Conservation (phyloP, 2,888 invertebrate genomes). For the Fragum whitleyi region DNA sequence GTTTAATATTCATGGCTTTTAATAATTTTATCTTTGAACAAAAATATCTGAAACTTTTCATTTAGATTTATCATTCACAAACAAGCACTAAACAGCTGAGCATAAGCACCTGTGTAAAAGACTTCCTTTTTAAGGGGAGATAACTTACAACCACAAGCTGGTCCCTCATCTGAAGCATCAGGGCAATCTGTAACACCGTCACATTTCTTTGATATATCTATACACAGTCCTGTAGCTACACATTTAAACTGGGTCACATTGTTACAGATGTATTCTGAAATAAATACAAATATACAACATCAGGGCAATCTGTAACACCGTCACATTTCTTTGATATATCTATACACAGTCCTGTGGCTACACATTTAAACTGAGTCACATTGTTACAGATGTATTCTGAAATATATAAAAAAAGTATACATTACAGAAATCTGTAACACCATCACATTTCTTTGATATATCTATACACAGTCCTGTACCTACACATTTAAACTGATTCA, state of each 20-base stretch:
- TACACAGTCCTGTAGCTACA: slow-evolving; percentile 88
- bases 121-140: no score
- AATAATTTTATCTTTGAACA: no score
- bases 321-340: slow-evolving; percentile 93
- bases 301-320: slow-evolving; percentile 89
- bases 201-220: slow-evolving; percentile 92
- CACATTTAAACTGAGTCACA: slow-evolving; percentile 50
- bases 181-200: slow-evolving; percentile 90
- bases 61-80: no score
- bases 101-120: no score
- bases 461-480: slow-evolving; percentile 90
- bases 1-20: no score
- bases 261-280: slow-evolving; percentile 47
- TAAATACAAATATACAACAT: no score
- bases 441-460: slow-evolving; percentile 93
- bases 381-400: slow-evolving; percentile 48
- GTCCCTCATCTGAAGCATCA: slow-evolving; percentile 71
- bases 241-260: slow-evolving; percentile 51
- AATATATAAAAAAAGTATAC: no score
- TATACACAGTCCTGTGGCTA: slow-evolving; percentile 89
- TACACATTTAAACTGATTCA: slow-evolving; percentile 51
- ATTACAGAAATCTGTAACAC: slow-evolving; percentile 88
- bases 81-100: no score
- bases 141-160: slow-evolving; percentile 28
- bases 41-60: no score